phyloP scores from a whole-genome alignment of 2,113 vertebrate species.

The mouse (Mus musculus) region GRCm39 chr5:91589001-91589500 shows the following conservation, averaged over 20 bases:
- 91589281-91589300: not conserved
- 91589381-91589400: not conserved
- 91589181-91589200: not conserved
- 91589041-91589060: not conserved
- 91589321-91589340: not conserved
- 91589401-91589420: not conserved
- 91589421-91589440: not conserved
- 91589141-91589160: too few species aligned
- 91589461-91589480: not conserved
- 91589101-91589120: too few species aligned
- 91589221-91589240: too few species aligned
- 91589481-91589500: not conserved
- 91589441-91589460: not conserved
- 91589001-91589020: not conserved
- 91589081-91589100: not conserved
- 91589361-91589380: not conserved
- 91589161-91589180: not conserved
- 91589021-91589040: not conserved
- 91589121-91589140: too few species aligned
- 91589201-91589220: not conserved
- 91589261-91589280: not conserved
- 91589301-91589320: not conserved
- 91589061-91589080: not conserved
- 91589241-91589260: not conserved
- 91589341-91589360: not conserved